phyloP scores from a whole-genome alignment of 2,888 invertebrate species.

The Andrena trimmerana region DNA sequence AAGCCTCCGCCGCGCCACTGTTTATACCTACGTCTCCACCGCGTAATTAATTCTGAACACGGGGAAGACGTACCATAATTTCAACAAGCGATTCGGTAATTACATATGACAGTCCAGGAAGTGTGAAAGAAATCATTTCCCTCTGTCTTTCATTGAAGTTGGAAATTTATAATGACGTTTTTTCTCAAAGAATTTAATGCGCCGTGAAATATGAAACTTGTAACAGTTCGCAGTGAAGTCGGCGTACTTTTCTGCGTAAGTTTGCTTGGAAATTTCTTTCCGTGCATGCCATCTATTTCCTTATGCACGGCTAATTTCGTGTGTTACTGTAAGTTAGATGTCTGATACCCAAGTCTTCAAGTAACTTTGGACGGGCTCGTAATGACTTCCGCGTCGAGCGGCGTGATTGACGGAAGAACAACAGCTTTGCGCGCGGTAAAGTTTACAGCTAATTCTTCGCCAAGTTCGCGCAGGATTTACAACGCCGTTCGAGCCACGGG shows the following conservation, averaged over 20 bases:
- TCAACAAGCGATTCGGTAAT: constrained; percentile 18
- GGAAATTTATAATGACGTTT: too few species aligned
- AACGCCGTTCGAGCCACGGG: not conserved
- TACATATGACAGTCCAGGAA: constrained; percentile 5
- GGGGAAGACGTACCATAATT: not conserved
- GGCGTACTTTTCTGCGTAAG: too few species aligned
- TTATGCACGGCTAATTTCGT: too few species aligned
- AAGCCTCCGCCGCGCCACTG: not conserved
- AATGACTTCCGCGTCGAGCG: not conserved
- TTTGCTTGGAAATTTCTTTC: too few species aligned
- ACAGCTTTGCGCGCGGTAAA: constrained; percentile 4
- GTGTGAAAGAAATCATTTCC: not conserved
- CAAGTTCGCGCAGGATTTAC: constrained; percentile 10
- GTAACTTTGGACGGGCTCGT: not conserved
- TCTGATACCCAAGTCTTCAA: not conserved
- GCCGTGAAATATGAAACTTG: too few species aligned
- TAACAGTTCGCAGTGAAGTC: too few species aligned
- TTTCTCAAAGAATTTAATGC: not conserved
- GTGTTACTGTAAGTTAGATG: not conserved
- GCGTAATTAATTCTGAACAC: constrained; percentile 31
- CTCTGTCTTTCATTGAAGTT: not conserved
- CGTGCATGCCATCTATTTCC: too few species aligned
- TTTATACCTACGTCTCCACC: not conserved
- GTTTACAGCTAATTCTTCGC: constrained; percentile 9
- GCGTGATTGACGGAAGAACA: constrained; percentile 6